These are phyloP conservation scores for Spodoptera frugiperda DNA, from an alignment of 1,140 invertebrate species.

Conservation along the genomic window DNA sequence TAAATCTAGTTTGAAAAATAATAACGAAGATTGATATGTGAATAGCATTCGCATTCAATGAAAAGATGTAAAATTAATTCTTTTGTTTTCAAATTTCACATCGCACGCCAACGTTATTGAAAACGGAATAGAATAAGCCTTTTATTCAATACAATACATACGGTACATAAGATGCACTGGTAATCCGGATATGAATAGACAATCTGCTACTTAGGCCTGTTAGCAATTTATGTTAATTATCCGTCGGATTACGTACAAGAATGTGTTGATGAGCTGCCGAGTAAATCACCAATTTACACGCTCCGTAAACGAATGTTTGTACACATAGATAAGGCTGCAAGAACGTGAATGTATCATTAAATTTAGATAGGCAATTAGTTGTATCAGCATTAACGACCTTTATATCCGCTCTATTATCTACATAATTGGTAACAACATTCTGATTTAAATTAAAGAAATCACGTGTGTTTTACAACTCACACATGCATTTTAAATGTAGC, in stretches of 20 bases:
- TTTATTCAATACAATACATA: background rate
- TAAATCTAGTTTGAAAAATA: slow-evolving; percentile 37
- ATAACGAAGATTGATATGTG: slow-evolving; percentile 59
- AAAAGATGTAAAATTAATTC: slow-evolving; percentile 56
- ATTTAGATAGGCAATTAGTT: background rate
- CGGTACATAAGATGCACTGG: background rate
- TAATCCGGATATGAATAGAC: slow-evolving; percentile 1
- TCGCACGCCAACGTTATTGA: slow-evolving; percentile 53
- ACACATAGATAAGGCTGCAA: background rate
- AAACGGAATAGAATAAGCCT: slow-evolving; percentile 10
- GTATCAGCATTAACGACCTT: background rate
- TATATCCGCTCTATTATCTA: background rate
- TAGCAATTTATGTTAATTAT: slow-evolving; percentile 20
- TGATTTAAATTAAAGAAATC: background rate
- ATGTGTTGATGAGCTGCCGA: slow-evolving; percentile 12
- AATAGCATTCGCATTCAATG: slow-evolving; percentile 53
- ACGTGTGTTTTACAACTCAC: background rate
- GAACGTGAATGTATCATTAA: background rate
- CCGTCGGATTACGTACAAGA: slow-evolving; percentile 1
- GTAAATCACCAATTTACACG: slow-evolving; percentile 8
- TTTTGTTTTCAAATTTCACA: slow-evolving; percentile 69
- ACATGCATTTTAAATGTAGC: background rate
- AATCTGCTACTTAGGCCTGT: background rate
- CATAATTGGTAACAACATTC: background rate
- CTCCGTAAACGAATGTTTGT: background rate